Evolutionary conservation across 2,113 vertebrate species (phyloP).

Genomic region (Tympanuchus pallidicinctus): DNA sequence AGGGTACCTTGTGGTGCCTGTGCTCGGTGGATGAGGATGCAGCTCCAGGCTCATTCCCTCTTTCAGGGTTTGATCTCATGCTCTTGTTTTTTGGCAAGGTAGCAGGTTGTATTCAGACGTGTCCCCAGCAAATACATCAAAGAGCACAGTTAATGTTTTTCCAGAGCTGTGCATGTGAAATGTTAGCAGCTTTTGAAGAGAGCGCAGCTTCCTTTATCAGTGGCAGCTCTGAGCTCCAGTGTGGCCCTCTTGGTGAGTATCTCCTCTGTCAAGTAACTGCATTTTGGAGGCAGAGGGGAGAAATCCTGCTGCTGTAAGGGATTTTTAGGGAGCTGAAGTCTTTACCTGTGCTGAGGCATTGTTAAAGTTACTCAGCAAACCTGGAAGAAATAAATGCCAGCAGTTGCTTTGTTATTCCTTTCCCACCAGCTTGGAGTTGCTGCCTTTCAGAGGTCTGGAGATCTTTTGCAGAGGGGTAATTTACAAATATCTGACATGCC

Average conservation of each 20-base stretch:
- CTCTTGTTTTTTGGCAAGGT: neutral
- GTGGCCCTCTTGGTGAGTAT: neutral
- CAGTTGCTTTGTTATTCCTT: neutral
- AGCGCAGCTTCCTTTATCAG: fast-evolving
- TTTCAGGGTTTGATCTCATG: fast-evolving
- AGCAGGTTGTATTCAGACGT: neutral
- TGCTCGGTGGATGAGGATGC: neutral
- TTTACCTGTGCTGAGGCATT: neutral
- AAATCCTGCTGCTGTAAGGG: fast-evolving
- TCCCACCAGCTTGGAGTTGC: neutral
- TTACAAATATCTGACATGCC: fast-evolving
- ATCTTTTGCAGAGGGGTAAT: neutral
- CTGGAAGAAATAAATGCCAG: neutral
- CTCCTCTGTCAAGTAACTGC: neutral
- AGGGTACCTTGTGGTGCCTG: neutral
- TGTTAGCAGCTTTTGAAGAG: neutral
- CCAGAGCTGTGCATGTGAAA: neutral
- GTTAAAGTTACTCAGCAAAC: fast-evolving
- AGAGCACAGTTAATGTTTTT: neutral
- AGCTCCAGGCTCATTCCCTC: neutral
- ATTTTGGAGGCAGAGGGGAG: neutral
- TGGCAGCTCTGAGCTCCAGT: neutral
- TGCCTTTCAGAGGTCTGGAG: neutral
- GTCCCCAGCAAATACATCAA: neutral
- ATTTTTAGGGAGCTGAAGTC: neutral